Evolutionary conservation across 2,888 invertebrate genomes (phyloP).

Genomic region (Pomacea canaliculata): DNA sequence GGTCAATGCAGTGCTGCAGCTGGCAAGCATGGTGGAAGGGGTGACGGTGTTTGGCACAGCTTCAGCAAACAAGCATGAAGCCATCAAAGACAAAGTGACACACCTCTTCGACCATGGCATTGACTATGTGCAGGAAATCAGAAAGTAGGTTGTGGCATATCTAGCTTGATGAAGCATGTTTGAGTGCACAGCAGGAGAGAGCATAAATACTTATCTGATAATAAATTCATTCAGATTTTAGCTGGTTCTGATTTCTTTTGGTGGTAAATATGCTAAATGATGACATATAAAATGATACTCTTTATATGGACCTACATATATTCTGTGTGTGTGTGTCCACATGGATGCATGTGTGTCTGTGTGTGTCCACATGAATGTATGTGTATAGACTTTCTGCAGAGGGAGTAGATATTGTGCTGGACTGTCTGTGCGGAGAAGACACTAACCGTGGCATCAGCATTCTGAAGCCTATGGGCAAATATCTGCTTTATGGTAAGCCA

Average conservation of each 20-base stretch:
- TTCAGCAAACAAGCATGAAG: slow-evolving; percentile 86
- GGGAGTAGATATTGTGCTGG: slow-evolving; percentile 88
- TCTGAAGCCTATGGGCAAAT: slow-evolving; percentile 89
- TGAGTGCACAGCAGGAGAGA: background rate
- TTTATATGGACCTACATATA: no score
- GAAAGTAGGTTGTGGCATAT: slow-evolving; percentile 77
- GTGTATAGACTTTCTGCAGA: slow-evolving; percentile 62
- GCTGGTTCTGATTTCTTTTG: background rate
- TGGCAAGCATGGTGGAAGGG: slow-evolving; percentile 84
- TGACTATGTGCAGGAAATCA: slow-evolving; percentile 87
- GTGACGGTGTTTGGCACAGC: slow-evolving; percentile 88
- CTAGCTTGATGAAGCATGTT: no score
- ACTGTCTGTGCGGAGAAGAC: slow-evolving; percentile 90
- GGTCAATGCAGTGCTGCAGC: slow-evolving; percentile 88
- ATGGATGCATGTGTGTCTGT: no score
- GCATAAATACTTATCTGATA: background rate
- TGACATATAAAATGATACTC: no score
- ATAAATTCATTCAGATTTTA: background rate
- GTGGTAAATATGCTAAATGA: background rate
- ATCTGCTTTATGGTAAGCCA: slow-evolving; percentile 82
- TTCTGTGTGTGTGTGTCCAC: no score
- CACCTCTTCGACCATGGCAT: slow-evolving; percentile 84
- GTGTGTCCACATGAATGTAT: no score
- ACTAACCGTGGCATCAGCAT: slow-evolving; percentile 86
- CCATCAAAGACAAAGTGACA: slow-evolving; percentile 80